phyloP scores from a whole-genome alignment of 2,888 invertebrate genomes.

The Lasioglossum vierecki region DNA sequence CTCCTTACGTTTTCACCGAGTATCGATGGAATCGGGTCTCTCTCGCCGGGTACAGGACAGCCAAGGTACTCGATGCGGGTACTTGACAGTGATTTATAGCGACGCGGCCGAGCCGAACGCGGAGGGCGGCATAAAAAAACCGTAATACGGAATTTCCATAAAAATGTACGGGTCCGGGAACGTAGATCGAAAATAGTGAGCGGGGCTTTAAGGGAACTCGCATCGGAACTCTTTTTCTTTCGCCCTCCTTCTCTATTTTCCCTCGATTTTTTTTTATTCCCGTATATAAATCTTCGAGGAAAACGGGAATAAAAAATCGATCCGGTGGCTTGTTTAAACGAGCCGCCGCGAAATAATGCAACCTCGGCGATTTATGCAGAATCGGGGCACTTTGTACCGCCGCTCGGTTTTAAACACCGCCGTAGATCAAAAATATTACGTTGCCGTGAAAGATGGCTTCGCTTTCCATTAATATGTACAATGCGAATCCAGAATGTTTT shows the following conservation, averaged over 20 bases:
- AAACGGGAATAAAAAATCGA: constrained; percentile 1
- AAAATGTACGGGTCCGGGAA: constrained; percentile 15
- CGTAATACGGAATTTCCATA: constrained; percentile 39
- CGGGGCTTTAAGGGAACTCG: background rate
- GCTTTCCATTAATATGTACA: background rate
- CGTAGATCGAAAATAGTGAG: constrained; percentile 22
- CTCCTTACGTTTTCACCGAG: background rate
- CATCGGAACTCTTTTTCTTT: constrained; percentile 1
- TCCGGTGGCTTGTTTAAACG: background rate
- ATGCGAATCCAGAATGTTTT: background rate
- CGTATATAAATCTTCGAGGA: background rate
- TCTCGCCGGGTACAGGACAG: background rate
- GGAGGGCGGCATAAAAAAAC: constrained; percentile 17
- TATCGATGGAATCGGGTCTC: constrained; percentile 40
- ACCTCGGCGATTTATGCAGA: background rate
- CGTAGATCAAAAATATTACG: background rate
- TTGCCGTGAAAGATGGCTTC: background rate
- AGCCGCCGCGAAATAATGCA: constrained; percentile 2
- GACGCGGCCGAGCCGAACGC: background rate
- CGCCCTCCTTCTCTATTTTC: background rate
- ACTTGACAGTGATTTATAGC: constrained; percentile 52
- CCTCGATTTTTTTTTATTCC: background rate
- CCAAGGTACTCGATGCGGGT: constrained; percentile 13
- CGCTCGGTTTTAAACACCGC: background rate
- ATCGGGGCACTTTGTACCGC: background rate